Evolutionary conservation across 2,113 vertebrate genomes (phyloP), one percentile per base, ranked within the genome.

Genomic region (Rallus limicola): DNA sequence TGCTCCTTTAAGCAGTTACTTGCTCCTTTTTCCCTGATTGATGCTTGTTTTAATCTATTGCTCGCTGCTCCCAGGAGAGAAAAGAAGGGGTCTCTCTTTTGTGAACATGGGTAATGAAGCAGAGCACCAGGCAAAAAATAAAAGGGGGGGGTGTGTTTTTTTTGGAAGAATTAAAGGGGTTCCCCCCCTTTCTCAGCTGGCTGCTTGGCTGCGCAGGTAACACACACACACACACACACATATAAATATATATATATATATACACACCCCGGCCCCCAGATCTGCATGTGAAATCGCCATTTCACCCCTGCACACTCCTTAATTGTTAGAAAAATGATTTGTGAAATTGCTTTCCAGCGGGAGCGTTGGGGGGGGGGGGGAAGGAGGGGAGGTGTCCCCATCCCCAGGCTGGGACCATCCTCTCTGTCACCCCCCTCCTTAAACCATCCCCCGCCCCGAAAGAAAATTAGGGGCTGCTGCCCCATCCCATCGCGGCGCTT

Each of bases 271-370:
- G 94, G 96, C 97, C 97, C 97, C 97, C 97, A 91, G 97, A 97
- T 97, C 98, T 96, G 98, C 98, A 98, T 98, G 98, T 99, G 98
- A 99, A 99, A 99, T 99, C 90, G 98, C 98, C 98, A 99, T 99
- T 99, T 99, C 99, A 99, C 98, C 98, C 99, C 96, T 98, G 97
- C 99, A 99, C 98, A 98, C 98, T 99, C 98, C 98, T 98, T 99
- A 99, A 99, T 99, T 99, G 99, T 99, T 98, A 97, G 98, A 98
- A 98, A 99, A 99, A 99, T 98, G 98, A 99, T 99, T 99, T 99
- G 99, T 99, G 99, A 99, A 99, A 99, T 99, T 98, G 98, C 98
- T 98, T 98, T 98, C 98, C 98, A 98, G 98, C 98, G 98, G 98
- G 98, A 98, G 97, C 97, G 48, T 50, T 23, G 42, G 20, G 11